phyloP scores from a whole-genome alignment of 2,113 vertebrate species.

The Bubalus kerabau region DNA sequence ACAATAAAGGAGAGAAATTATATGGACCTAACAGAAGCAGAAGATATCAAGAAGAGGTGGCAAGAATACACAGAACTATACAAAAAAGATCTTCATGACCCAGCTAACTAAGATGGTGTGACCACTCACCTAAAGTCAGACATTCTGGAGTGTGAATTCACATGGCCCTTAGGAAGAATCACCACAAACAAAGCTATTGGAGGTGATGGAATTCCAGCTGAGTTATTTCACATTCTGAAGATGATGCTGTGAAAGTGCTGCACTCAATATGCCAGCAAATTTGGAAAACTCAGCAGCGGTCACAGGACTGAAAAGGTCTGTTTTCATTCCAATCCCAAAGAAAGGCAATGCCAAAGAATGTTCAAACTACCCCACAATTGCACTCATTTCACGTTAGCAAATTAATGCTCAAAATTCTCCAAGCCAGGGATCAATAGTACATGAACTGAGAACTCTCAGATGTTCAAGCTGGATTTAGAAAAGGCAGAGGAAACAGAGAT shows the following conservation, averaged over 20 bases:
- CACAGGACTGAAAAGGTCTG: neutral
- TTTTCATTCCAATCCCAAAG: neutral
- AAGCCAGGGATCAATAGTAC: neutral
- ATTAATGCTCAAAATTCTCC: neutral
- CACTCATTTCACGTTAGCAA: neutral
- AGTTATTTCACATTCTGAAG: neutral
- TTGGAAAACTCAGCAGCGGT: neutral
- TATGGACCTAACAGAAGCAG: neutral
- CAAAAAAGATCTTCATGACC: neutral
- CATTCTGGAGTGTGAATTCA: neutral
- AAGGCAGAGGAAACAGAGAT: neutral
- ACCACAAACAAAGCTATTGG: neutral
- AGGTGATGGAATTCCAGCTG: neutral
- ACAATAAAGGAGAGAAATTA: neutral
- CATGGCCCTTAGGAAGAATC: neutral
- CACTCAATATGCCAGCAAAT: neutral
- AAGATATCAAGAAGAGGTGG: neutral
- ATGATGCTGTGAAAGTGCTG: neutral
- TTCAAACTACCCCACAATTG: accelerated
- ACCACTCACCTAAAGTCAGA: neutral
- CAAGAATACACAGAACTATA: neutral
- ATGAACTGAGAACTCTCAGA: neutral
- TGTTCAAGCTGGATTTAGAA: neutral
- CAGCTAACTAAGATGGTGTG: neutral
- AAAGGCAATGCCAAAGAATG: neutral